Conservation (phyloP, 2,888 invertebrate species). For the Metalampra italica region DNA sequence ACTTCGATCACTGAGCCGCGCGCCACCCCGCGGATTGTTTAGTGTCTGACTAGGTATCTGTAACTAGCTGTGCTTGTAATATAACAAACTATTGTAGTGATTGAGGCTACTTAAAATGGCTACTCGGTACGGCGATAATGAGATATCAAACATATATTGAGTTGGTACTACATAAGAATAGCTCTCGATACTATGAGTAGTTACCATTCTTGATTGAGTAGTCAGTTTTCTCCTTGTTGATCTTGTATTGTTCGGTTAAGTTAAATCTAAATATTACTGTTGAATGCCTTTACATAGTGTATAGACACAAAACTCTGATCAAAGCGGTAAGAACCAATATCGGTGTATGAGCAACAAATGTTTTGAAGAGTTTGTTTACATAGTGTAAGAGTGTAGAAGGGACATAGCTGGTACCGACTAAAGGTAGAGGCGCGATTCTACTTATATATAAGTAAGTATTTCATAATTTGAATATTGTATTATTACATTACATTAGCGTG, state of each 20-base stretch:
- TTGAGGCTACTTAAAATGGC: slow-evolving; percentile 22
- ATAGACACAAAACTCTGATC: slow-evolving; percentile 25
- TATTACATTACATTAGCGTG: too few relatives aligned
- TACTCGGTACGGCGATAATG: background rate
- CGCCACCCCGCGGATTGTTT: slow-evolving; percentile 50
- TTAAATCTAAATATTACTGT: slow-evolving; percentile 45
- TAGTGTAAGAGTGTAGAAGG: background rate
- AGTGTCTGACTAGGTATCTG: slow-evolving; percentile 60
- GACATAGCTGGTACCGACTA: too few relatives aligned
- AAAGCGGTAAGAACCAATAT: slow-evolving; percentile 31
- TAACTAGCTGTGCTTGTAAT: slow-evolving; percentile 59
- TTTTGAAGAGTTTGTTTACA: background rate
- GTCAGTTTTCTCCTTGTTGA: slow-evolving; percentile 38
- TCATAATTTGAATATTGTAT: too few relatives aligned
- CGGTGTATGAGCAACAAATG: slow-evolving; percentile 5
- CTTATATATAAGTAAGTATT: too few relatives aligned
- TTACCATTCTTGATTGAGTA: background rate
- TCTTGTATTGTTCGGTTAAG: slow-evolving; percentile 46
- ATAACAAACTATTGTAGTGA: slow-evolving; percentile 30
- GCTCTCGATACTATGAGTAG: too few relatives aligned
- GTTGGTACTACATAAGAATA: too few relatives aligned
- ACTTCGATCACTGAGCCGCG: slow-evolving; percentile 75
- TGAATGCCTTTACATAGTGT: slow-evolving; percentile 47
- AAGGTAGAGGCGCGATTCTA: too few relatives aligned
- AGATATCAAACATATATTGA: background rate